phyloP scores from a whole-genome alignment of 2,888 invertebrate genomes.

The Ditula angustiorana region DNA sequence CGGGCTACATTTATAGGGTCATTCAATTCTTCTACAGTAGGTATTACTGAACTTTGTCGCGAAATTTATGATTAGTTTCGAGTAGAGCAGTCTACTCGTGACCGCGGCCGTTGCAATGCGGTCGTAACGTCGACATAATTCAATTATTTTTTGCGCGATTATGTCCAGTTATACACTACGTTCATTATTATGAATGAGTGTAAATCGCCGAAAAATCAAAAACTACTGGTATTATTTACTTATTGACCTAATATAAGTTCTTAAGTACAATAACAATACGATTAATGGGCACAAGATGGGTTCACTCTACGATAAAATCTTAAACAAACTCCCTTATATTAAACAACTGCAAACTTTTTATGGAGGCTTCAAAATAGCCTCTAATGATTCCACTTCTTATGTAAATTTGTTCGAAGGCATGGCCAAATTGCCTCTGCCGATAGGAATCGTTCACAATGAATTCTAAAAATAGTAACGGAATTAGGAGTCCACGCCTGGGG shows the following conservation, averaged over 20 bases:
- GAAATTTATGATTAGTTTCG: too few relatives aligned
- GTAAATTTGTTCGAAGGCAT: slow-evolving; percentile 28
- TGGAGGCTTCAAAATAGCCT: slow-evolving; percentile 22
- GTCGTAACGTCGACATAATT: too few relatives aligned
- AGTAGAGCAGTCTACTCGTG: too few relatives aligned
- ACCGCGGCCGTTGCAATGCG: too few relatives aligned
- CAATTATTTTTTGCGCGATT: too few relatives aligned
- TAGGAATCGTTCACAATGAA: slow-evolving; percentile 25
- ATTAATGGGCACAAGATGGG: slow-evolving; percentile 4
- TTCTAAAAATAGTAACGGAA: slow-evolving; percentile 34
- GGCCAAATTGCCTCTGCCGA: slow-evolving; percentile 27
- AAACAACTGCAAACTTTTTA: slow-evolving; percentile 16
- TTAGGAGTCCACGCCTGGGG: slow-evolving; percentile 4
- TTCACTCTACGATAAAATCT: slow-evolving; percentile 10
- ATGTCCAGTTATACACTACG: too few relatives aligned
- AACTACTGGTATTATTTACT: neutral
- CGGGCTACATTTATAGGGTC: neutral
- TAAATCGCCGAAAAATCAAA: too few relatives aligned
- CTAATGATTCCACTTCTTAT: slow-evolving; percentile 31
- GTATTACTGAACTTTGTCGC: too few relatives aligned
- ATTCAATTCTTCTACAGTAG: too few relatives aligned
- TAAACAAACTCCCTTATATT: neutral
- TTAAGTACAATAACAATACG: neutral
- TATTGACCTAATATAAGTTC: neutral
- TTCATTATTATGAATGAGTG: too few relatives aligned